Percentiles rank a stretch among this genome's conserved stretches.
Evolutionary conservation across 2,888 invertebrate genomes (phyloP).

Genomic region (Amiota communis): DNA sequence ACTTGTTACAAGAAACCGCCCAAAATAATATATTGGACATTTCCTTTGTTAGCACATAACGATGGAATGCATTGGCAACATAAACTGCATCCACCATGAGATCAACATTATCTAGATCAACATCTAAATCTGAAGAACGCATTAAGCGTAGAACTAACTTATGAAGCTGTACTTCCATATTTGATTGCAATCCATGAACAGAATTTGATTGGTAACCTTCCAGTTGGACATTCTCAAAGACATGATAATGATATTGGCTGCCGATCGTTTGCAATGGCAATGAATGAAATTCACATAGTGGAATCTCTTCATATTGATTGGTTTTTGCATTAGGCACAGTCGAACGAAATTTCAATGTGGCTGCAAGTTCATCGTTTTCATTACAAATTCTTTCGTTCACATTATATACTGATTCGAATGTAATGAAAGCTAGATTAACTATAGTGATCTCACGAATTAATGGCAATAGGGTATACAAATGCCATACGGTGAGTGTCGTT

Average conservation of each 20-base stretch:
- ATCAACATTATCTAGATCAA: slow-evolving; percentile 46
- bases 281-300: slow-evolving; percentile 45
- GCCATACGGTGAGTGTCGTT: slow-evolving; percentile 55
- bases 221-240: slow-evolving; percentile 51
- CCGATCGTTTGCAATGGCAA: slow-evolving; percentile 44
- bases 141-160: slow-evolving; percentile 43
- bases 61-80: slow-evolving; percentile 59
- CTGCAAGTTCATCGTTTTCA: slow-evolving; percentile 32
- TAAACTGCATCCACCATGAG: slow-evolving; percentile 43
- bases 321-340: slow-evolving; percentile 27
- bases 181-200: slow-evolving; percentile 6
- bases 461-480: slow-evolving; percentile 63
- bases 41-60: slow-evolving; percentile 53
- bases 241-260: slow-evolving; percentile 42
- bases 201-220: not conserved
- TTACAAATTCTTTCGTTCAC: slow-evolving; percentile 39
- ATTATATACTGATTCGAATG: slow-evolving; percentile 62
- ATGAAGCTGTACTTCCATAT: slow-evolving; percentile 46
- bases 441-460: slow-evolving; percentile 52
- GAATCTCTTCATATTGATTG: slow-evolving; percentile 44
- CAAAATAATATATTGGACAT: slow-evolving; percentile 47
- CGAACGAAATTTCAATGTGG: slow-evolving; percentile 50
- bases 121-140: slow-evolving; percentile 46
- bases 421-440: slow-evolving; percentile 58
- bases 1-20: slow-evolving; percentile 44